phyloP scores from a whole-genome alignment of 2,888 invertebrate genomes.

The Himalopsyche tibetana region DNA sequence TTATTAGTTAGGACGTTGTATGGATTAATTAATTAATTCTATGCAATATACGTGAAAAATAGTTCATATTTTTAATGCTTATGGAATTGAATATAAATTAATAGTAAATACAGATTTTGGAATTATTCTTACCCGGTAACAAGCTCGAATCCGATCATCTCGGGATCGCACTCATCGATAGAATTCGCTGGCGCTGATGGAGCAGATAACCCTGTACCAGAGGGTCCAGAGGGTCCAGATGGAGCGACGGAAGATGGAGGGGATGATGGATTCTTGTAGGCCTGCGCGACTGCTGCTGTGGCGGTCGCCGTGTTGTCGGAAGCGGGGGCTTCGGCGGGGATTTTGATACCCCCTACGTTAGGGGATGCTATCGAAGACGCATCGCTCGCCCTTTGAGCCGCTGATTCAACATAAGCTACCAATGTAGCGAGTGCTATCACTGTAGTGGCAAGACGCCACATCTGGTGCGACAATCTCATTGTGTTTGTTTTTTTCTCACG shows the following conservation, averaged over 20 bases:
- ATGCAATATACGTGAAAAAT: no score
- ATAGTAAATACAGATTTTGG: no score
- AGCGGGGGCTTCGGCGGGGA: slow-evolving; percentile 36
- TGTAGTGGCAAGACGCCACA: slow-evolving; percentile 20
- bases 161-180: slow-evolving; percentile 88
- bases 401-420: slow-evolving; percentile 50
- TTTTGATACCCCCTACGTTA: slow-evolving; percentile 52
- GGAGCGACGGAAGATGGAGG: slow-evolving; percentile 71
- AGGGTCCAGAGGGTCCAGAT: slow-evolving; percentile 68
- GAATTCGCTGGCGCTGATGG: slow-evolving; percentile 78
- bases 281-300: slow-evolving; percentile 75
- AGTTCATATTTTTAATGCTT: no score
- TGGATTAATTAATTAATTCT: no score
- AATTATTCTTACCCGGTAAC: slow-evolving; percentile 83
- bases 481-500: not conserved
- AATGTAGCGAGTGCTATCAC: slow-evolving; percentile 42
- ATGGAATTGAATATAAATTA: no score
- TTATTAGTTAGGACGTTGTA: no score
- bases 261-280: slow-evolving; percentile 75
- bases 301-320: slow-evolving; percentile 72
- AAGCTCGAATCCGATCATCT: slow-evolving; percentile 93
- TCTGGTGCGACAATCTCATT: slow-evolving; percentile 35
- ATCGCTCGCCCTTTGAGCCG: slow-evolving; percentile 55
- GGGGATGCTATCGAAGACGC: slow-evolving; percentile 55
- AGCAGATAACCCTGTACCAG: slow-evolving; percentile 75